Conservation (phyloP, 2,113 vertebrate species). For the Hucho hucho region DNA sequence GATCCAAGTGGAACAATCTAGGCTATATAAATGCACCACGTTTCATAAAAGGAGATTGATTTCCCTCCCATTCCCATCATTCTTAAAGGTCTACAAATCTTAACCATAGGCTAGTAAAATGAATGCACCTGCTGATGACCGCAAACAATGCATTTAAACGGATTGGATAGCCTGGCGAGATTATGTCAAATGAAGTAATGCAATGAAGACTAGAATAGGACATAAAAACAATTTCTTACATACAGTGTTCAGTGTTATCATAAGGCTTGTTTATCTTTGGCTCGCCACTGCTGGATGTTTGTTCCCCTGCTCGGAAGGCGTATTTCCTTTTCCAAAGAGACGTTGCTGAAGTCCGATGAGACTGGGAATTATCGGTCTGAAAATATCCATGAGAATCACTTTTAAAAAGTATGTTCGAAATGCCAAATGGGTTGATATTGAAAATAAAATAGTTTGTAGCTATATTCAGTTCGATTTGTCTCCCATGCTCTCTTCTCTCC, state of each 20-base stretch:
- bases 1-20: background rate
- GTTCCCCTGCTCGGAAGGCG: constrained; percentile 62
- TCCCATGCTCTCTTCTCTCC: constrained; percentile 33
- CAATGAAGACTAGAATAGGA: background rate
- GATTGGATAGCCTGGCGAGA: background rate
- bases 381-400: constrained; percentile 58
- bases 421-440: constrained; percentile 5
- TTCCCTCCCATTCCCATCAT: too few species aligned
- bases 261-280: constrained; percentile 76
- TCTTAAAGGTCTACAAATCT: too few species aligned
- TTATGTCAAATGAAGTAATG: background rate
- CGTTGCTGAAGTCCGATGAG: constrained; percentile 49
- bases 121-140: background rate
- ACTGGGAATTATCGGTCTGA: constrained; percentile 41
- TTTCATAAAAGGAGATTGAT: constrained; percentile 13
- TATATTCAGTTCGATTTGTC: background rate
- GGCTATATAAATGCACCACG: constrained; percentile 2
- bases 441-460: background rate
- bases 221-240: constrained; percentile 50
- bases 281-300: constrained; percentile 63
- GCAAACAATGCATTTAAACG: background rate
- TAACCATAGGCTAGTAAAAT: too few species aligned
- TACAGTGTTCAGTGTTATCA: constrained; percentile 69
- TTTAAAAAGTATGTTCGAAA: constrained; percentile 44
- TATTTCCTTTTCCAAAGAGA: constrained; percentile 61